These are phyloP conservation scores for Hydrolagus colliei DNA, from an alignment of 2,797 vertebrate species.

Conservation along the genomic window DNA sequence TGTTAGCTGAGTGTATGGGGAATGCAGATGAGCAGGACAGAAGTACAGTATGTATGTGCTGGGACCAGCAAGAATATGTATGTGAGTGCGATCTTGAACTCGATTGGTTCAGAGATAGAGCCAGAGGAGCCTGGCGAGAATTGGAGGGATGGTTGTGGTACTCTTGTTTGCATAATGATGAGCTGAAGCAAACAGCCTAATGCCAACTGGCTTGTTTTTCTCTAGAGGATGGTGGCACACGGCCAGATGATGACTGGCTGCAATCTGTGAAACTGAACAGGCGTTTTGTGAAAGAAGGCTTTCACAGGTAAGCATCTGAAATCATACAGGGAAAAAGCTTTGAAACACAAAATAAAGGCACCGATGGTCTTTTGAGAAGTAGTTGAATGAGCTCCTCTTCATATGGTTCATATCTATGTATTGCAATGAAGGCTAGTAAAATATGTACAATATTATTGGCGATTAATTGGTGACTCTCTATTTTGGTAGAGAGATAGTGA, in stretches of 20 bases:
- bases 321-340: background rate
- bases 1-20: no score
- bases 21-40: no score
- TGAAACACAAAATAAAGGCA: background rate
- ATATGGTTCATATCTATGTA: background rate
- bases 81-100: no score
- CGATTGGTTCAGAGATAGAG: no score
- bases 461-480: background rate
- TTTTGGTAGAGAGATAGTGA: constrained; percentile 67
- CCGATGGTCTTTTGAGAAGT: no score
- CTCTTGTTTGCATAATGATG: background rate
- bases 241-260: constrained; percentile 34
- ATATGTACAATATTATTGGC: background rate
- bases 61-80: no score
- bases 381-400: background rate
- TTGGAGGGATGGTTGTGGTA: no score
- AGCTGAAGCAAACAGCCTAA: background rate
- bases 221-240: background rate
- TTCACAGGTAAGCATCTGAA: constrained; percentile 69
- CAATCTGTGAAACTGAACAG: constrained; percentile 54
- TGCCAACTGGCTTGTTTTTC: background rate
- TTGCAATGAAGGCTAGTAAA: background rate
- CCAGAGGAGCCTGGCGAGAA: no score
- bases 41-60: no score
- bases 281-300: constrained; percentile 71